Evolutionary conservation across 2,888 invertebrate species (phyloP), one percentile per base, ranked within the genome.

Genomic region (Colostygia pectinataria): DNA sequence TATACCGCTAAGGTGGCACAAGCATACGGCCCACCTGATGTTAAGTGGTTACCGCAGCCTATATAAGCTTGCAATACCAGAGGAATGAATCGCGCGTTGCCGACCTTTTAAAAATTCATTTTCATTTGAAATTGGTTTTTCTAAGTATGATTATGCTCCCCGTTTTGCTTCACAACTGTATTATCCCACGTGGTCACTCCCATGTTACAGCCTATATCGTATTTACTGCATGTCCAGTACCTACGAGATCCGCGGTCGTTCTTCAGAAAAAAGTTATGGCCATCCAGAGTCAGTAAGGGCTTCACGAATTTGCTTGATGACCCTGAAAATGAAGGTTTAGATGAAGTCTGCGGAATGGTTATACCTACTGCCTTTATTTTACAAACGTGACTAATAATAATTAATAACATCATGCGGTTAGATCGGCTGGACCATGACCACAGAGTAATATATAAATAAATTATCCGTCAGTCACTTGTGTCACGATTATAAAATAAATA

Each of bases 141-240:
- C 28, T 47, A 52, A 29, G 46, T 15, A 18, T 61, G 61, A 28
- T 61, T 61, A 28, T 61, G 61, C 12, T 51, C 55, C 7, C 61
- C 61, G 18, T 56, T 59, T 34, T 59, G 56, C 34, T 61, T 61
- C 13, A 61, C 61, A 7, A 61, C 61, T 0, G 55, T 42, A 1
- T 52, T 49, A 7, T 62, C 62, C 37, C 59, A 42, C 0, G 65
- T 58, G 5, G 58, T 63, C 9, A 71, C 61, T 1, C 57, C 41
- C 9, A 70, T 63, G 7, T 60, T 57, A 25, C 71, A 71, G 0
- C 68, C 68, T 1, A 63, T 53, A 8, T 55, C 45, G 53, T 68
- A 70, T 2, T 53, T 57, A 37, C 70, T 67, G 32, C 71, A 71
- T 2, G 67, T 61, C 49, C 68, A 71, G 25, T 65, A 41, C 5